Base-by-base conservation (phyloP, 2,888 invertebrate genomes). In the Tinea pellionella region DNA sequence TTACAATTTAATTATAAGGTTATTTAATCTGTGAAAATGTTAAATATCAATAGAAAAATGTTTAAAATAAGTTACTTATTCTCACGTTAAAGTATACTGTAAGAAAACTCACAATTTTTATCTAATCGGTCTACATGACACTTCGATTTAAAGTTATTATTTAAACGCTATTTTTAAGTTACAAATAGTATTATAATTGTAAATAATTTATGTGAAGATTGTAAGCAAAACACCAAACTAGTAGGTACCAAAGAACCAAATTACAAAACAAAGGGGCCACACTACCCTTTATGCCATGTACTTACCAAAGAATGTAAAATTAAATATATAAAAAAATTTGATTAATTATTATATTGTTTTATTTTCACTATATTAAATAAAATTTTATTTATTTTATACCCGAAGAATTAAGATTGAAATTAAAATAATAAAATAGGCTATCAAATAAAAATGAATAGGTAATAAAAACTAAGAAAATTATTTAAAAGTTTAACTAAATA, bases 271-370 rank as follows among this genome's bases (percentile, higher is more conserved):
- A 15, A 64, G 80, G 79, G 82, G 76, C 76, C 77, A 80, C 61
- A 37, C 53, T 66, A 70, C 70, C 77, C 77, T 77, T 66, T 64
- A 74, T 73, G 77, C 80, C 80, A 80, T 84, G 80, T 80, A 82
- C 80, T 81, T 83, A 86, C 86, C 86, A 86, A 86, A 86, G 85
- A 24, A 84, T 78, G 70, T 82, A 80, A 47, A 37, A 74, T 74
- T 71, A 71, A 72, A 18, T 43, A 2, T 24, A 75, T 68, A 69
- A 69, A 78, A 57, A 57, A 12, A 13, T 29, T 56, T 56, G 29
- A 55, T 24, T 19, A 55, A 55, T n/a, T 6, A 7, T 18, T n/a
- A 15, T 29, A 2, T 55, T 29, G 55, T 55, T 55, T 55, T 55
- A 55, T 55, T 53, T 24, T 2, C 13, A 57, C 2, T 29, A n/a